Evolutionary conservation across 2,888 invertebrate species (phyloP), one percentile per base, ranked within the genome.

Genomic region (Serrognathus titanus): DNA sequence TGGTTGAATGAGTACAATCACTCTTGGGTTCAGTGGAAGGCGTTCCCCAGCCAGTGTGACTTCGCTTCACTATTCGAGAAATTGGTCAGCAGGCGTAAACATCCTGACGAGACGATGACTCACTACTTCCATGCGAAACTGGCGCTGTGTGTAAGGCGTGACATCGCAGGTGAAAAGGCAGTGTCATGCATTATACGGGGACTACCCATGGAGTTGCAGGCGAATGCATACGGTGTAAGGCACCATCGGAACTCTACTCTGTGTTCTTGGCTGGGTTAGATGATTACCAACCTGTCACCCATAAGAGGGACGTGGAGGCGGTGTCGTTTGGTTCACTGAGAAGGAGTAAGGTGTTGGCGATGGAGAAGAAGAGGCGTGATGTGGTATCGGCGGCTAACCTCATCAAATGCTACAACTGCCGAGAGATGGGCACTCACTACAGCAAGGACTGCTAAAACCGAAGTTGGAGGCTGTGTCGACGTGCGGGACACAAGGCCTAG

Each of bases 111-210:
- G 48, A 60, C 64, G 6, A 70, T 69, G 68, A 66, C 68, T 2
- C 66, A 62, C 37, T 71, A 70, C 45, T 70, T 41, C 63, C 67
- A 16, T 41, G 66, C 3, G 49, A 69, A 1, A 66, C 59, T 48
- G 63, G 63, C 53, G 64, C 66, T 45, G 38, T 16, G 24, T 11
- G 31, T 43, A 11, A 16, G 40, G 12, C 24, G 20, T 13, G 12
- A 37, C 13, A 7, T 55, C 12, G 35, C 52, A 16, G 47, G 45
- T 13, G 40, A 41, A 12, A 37, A 12, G 7, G 47, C 51, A 10
- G 36, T 55, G n/a, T 52, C 55, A 1, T 52, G 50, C n/a, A 52
- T 55, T 35, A 55, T 55, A 9, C 16, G 51, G 41, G 50, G 55
- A 2, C 43, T 55, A n/a, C 51, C 55, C 5, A 36, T 50, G 35